These are phyloP conservation scores for Nycticorax nycticorax DNA, from an alignment of 2,113 vertebrate genomes.

Conservation along the genomic window DNA sequence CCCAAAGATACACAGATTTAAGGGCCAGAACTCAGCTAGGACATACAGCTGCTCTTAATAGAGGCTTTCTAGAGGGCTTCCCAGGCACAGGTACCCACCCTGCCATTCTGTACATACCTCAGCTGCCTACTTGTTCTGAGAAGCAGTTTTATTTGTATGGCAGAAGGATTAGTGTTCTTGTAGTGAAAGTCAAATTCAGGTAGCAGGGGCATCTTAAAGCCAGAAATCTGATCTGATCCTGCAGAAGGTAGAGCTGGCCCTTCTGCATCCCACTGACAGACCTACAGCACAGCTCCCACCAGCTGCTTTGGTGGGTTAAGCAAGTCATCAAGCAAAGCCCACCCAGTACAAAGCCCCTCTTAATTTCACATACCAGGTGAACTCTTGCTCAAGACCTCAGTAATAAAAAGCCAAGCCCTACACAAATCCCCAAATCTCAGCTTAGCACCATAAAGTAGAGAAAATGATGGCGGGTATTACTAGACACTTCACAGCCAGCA, in stretches of 20 bases:
- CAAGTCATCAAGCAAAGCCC: not conserved
- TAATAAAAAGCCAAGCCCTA: not conserved
- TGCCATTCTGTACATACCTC: accelerated
- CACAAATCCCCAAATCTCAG: not conserved
- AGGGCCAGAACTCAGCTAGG: not conserved
- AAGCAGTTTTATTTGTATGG: not conserved
- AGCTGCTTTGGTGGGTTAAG: not conserved
- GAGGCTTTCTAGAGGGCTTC: not conserved
- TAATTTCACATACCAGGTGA: not conserved
- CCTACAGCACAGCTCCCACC: not conserved
- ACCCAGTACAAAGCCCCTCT: not conserved
- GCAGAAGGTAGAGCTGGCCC: not conserved
- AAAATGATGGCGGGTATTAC: not conserved
- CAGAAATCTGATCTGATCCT: not conserved
- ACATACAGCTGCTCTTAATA: not conserved
- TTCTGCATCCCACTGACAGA: not conserved
- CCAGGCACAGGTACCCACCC: not conserved
- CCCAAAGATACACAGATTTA: not conserved
- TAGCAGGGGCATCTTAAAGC: not conserved
- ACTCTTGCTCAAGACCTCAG: not conserved
- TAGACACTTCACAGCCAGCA: not conserved
- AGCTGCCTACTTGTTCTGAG: not conserved
- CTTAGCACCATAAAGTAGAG: not conserved
- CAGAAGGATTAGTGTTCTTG: not conserved
- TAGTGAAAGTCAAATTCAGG: not conserved